Percentiles rank a stretch among this genome's conserved stretches.
Evolutionary conservation across 2,888 invertebrate species (phyloP).

Genomic region (Sepioteuthis lessoniana): DNA sequence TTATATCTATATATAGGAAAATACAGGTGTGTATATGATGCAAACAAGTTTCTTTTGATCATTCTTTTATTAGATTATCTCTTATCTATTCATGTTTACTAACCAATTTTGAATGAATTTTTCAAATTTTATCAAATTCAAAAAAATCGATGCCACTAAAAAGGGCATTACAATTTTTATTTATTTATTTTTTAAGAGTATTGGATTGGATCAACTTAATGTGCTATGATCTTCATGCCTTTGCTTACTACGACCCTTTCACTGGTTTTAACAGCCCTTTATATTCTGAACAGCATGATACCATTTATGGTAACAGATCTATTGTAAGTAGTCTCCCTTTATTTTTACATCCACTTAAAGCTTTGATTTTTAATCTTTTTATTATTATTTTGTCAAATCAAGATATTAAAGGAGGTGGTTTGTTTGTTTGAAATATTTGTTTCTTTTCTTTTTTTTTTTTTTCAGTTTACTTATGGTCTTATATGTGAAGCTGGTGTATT

Average conservation of each 20-base stretch:
- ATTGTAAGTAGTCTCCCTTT: constrained; percentile 38
- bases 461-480: no score
- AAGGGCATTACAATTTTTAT: not conserved
- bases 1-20: no score
- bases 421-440: no score
- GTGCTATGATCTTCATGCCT: constrained; percentile 57
- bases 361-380: not conserved
- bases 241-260: constrained; percentile 53
- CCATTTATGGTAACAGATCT: constrained; percentile 38
- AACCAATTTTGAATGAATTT: no score
- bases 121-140: not conserved
- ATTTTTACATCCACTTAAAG: not conserved
- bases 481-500: no score
- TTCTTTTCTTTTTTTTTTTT: no score
- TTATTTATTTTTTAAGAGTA: constrained; percentile 50
- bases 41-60: no score
- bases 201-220: constrained; percentile 59
- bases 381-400: not conserved
- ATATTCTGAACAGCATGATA: constrained; percentile 52
- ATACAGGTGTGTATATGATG: no score
- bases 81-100: no score
- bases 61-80: no score
- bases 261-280: constrained; percentile 58
- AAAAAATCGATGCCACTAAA: not conserved
- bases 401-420: not conserved